Base-by-base conservation (phyloP, 2,113 vertebrate genomes). In the Pollachius pollachius region DNA sequence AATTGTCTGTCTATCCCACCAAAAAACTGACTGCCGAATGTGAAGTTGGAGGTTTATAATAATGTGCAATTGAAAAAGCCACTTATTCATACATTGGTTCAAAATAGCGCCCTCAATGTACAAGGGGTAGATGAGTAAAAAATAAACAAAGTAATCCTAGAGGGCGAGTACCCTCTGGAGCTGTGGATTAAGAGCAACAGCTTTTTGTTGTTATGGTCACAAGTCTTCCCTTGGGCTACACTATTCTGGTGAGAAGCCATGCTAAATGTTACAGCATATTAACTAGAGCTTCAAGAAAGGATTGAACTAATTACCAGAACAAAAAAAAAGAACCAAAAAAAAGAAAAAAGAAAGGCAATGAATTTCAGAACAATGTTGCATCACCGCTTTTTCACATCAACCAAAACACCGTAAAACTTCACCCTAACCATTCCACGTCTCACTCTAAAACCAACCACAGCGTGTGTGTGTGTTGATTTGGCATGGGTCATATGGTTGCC, bases 231-330 rank as follows among this genome's bases (percentile, higher is more conserved):
- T 85, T 77, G 93, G 94, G 94, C 95, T 95, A 96, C 94, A 94
- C 95, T 96, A 95, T 92, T 93, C 91, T 91, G 94, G 94, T 96
- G 95, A 96, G 95, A 97, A 98, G 96, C 96, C 97, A 97, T 98
- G 97, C 97, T 98, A 98, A 97, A 97, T 96, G 94, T 98, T 97
- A 97, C 95, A 98, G 96, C 96, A 92, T 95, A 90, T 91, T 87
- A 97, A 95, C 94, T 96, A 95, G 92, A 95, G 94, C 94, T 94
- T 94, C 93, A 91, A 48, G 41, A 94, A 95, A 94, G 94, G 93
- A 92, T 93, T 94, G 92, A 95, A 94, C 94, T 94, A 96, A 91
- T 79, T 91, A 94, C 92, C 95, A 94, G 94, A 96, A 95, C 92
- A 91, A 76, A 75, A 37, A 34, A 92, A 93, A 93, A 93, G 89